phyloP scores from a whole-genome alignment of 2,888 invertebrate genomes.

The Pollenia angustigena region DNA sequence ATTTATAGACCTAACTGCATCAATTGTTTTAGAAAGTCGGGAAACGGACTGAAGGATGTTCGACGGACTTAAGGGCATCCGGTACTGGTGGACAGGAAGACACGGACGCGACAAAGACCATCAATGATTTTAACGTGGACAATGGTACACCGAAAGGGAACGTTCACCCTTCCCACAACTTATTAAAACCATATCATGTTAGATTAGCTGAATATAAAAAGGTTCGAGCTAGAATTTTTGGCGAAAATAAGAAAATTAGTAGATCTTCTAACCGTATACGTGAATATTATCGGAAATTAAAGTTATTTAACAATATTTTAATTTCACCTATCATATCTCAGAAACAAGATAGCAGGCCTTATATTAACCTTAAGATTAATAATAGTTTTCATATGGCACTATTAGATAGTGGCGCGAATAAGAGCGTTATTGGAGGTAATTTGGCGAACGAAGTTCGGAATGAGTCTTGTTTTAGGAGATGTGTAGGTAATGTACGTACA shows the following conservation, averaged over 20 bases:
- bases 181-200: not conserved
- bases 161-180: too few relatives aligned
- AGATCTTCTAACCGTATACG: not conserved
- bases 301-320: not conserved
- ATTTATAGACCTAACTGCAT: constrained; percentile 6
- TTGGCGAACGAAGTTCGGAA: too few relatives aligned
- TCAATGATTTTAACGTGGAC: not conserved
- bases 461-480: too few relatives aligned
- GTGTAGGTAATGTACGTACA: too few relatives aligned
- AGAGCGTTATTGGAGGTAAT: too few relatives aligned
- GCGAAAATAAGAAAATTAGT: not conserved
- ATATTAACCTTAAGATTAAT: not conserved
- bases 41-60: constrained; percentile 14
- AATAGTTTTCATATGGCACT: too few relatives aligned
- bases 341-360: not conserved
- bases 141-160: not conserved
- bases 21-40: not conserved
- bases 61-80: constrained; percentile 8
- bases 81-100: not conserved
- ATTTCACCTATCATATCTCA: constrained; percentile 4
- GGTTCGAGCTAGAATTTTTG: constrained; percentile 8
- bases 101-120: not conserved
- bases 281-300: not conserved
- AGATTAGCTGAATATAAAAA: not conserved
- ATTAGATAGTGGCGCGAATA: too few relatives aligned